Conservation (phyloP, 1,140 invertebrate genomes). For the Proales similis region DNA sequence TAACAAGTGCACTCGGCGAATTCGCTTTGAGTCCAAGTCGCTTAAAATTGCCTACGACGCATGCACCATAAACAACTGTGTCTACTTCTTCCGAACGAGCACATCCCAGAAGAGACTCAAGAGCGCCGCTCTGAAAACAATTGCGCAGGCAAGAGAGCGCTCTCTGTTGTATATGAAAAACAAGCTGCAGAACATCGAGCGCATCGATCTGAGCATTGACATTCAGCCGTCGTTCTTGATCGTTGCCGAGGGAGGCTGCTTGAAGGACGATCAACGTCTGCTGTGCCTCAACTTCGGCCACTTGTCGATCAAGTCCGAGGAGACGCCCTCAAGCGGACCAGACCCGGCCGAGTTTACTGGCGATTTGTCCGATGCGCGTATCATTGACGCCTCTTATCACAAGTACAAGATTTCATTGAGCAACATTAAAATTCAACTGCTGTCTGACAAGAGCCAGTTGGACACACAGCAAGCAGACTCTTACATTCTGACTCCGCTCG, state of each 20-base stretch:
- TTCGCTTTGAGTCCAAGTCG: constrained; percentile 6
- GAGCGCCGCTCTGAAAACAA: constrained; percentile 13
- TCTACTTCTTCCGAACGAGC: constrained; percentile 18
- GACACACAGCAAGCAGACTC: background rate
- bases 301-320: constrained; percentile 14
- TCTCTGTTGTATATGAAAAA: constrained; percentile 24
- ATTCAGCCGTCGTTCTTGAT: constrained; percentile 20
- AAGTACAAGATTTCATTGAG: constrained; percentile 15
- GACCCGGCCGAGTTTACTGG: no score
- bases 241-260: constrained; percentile 15
- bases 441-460: background rate
- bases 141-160: constrained; percentile 8
- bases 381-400: constrained; percentile 26
- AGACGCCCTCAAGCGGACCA: background rate
- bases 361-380: background rate
- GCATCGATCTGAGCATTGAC: constrained; percentile 19
- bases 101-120: constrained; percentile 8
- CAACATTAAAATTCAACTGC: constrained; percentile 21
- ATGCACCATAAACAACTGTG: constrained; percentile 23
- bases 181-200: constrained; percentile 23
- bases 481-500: constrained; percentile 16
- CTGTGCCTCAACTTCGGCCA: constrained; percentile 33
- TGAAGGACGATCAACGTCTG: no score
- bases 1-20: background rate
- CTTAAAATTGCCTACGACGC: constrained; percentile 30